Base-by-base conservation (phyloP, 2,797 vertebrate species). In the Chaenodraco wilsoni region DNA sequence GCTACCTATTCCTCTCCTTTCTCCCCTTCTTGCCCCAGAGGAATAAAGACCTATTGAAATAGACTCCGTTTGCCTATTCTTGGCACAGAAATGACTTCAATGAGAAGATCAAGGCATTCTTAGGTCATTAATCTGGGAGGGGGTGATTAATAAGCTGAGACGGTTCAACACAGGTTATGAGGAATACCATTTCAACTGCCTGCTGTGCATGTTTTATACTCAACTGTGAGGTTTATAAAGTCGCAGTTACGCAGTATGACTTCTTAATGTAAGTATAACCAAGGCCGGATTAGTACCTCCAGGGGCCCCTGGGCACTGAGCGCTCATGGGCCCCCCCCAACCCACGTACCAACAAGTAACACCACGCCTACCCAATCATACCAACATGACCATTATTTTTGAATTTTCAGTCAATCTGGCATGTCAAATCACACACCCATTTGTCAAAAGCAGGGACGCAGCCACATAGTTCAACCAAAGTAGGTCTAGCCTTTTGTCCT, bases 21-120 rank as follows among this genome's bases (percentile, higher is more conserved):
- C 46, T 11, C 45, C 50, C 43, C 56, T 17, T 57, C 16, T 41
- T 73, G 63, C 79, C 84, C 73, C 56, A 1, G 69, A 78, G 78
- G 77, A 81, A 89, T 90, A 89, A 91, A 89, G 86, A 85, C 65
- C 79, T 72, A 83, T 90, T 90, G 87, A 92, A 76, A 54, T 81
- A 78, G 73, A 78, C 73, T 70, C 76, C 49, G 73, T 90, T 92
- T 91, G 79, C 79, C 74, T 82, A 76, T 87, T 87, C 81, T 79
- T 87, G 85, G 88, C 86, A 86, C 56, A 76, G 70, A 81, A 88
- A 88, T 80, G 69, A 86, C 87, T 85, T 91, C 76, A 87, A 72
- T 71, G 63, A 84, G 83, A 91, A 85, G 86, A 93, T 92, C 86
- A 90, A 93, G 86, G 90, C 88, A 90, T 93, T 92, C 84, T 83